Evolutionary conservation across 2,797 vertebrate genomes (phyloP), one percentile per base, ranked within the genome.

Genomic region (Spea hammondii): DNA sequence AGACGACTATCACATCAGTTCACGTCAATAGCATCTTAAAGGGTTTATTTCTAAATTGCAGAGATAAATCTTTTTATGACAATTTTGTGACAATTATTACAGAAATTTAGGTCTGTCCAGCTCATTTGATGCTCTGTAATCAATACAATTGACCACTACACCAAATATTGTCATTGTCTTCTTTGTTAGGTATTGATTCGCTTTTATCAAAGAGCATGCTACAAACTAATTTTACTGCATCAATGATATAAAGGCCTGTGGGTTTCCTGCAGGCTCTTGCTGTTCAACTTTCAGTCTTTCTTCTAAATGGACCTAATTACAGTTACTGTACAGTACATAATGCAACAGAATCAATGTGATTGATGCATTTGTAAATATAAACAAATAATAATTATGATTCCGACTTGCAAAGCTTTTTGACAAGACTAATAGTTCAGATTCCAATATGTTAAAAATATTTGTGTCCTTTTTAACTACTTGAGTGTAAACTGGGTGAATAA

Each of bases 41-140:
- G 55, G 75, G 65, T 70, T 82, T 78, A 77, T 82, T 72, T 82
- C 57, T 77, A 77, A 82, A 82, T 82, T 82, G 80, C 75, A 65
- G 65, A 65, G 11, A 82, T 82, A 82, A 78, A 82, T 82, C 80
- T 82, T 82, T 82, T 82, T 82, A 82, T 82, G 80, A 78, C 80
- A 82, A 77, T 32, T 32, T 32, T 70, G 70, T 82, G 75, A 74
- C 80, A 82, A 77, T 82, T 82, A 82, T 70, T 70, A 14, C 53
- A 68, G 79, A 73, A 72, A 77, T 72, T 69, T 73, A 69, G 57
- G 70, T 69, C 49, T 82, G 65, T 68, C 32, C 79, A 77, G 75
- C 80, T 78, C 80, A 82, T 82, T 82, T 82, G 72, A 70, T 68
- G 57, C 75, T 69, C 17, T 17, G n/a, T n/a, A 65, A 77, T 82